phyloP scores from a whole-genome alignment of 2,113 vertebrate genomes.

The Oryzias woworae region DNA sequence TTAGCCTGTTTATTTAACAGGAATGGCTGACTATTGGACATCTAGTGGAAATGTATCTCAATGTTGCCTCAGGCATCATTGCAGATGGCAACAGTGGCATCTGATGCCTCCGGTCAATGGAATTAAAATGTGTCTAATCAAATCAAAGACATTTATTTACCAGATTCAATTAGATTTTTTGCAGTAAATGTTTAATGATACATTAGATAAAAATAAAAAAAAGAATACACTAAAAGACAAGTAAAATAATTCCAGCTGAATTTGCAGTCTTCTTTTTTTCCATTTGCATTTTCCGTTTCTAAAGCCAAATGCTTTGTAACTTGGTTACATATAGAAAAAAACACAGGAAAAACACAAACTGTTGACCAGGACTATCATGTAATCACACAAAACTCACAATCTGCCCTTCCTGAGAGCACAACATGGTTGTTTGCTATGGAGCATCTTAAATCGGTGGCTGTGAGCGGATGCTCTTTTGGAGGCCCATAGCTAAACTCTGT shows the following conservation, averaged over 20 bases:
- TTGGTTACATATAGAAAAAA: slow-evolving; percentile 15
- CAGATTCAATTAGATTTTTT: not conserved
- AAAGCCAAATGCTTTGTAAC: not conserved
- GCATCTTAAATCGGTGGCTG: slow-evolving; percentile 36
- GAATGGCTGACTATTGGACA: slow-evolving; percentile 9
- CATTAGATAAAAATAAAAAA: no score
- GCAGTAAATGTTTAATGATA: no score
- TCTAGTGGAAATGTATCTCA: slow-evolving; percentile 3
- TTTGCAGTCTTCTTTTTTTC: no score
- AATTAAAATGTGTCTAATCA: slow-evolving; percentile 4
- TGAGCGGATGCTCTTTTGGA: slow-evolving; percentile 30
- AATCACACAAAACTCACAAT: slow-evolving; percentile 18
- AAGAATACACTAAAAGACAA: no score
- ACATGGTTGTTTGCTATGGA: slow-evolving; percentile 17
- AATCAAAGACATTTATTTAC: not conserved
- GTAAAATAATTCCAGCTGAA: no score
- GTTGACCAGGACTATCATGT: slow-evolving; percentile 10
- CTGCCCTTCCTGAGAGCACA: slow-evolving; percentile 23
- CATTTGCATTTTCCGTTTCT: no score
- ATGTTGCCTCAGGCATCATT: slow-evolving; percentile 7
- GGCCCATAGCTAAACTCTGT: slow-evolving; percentile 33
- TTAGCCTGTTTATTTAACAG: slow-evolving; percentile 12
- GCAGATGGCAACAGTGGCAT: slow-evolving; percentile 7
- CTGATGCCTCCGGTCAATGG: slow-evolving; percentile 3
- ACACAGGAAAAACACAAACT: slow-evolving; percentile 11